phyloP scores from a whole-genome alignment of 2,113 vertebrate species.

The Columba livia region DNA sequence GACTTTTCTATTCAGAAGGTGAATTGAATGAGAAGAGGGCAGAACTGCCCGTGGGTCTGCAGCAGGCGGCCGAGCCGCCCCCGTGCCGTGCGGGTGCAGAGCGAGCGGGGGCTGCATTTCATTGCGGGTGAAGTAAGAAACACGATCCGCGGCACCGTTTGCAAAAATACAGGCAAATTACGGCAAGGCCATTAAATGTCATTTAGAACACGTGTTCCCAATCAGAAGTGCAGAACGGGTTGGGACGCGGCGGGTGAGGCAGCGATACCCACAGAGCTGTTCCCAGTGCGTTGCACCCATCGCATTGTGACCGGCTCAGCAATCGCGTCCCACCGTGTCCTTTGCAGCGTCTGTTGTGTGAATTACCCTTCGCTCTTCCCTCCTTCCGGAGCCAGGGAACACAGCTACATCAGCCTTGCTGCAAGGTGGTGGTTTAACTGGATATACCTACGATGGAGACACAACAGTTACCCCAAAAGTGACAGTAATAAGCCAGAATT shows the following conservation, averaged over 20 bases:
- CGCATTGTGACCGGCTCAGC: neutral
- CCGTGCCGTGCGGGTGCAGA: neutral
- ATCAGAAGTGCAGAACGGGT: neutral
- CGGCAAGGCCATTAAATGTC: neutral
- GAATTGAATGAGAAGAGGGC: neutral
- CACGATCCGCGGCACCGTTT: neutral
- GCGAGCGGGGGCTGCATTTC: neutral
- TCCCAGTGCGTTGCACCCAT: neutral
- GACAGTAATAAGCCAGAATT: neutral
- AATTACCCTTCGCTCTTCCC: neutral
- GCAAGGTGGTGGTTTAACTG: neutral
- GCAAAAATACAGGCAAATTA: neutral
- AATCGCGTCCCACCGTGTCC: fast-evolving
- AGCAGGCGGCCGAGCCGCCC: neutral
- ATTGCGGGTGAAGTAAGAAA: neutral
- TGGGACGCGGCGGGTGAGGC: neutral
- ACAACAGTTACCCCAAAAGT: neutral
- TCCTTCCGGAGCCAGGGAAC: neutral
- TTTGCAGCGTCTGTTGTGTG: neutral
- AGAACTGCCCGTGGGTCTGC: neutral
- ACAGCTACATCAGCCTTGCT: neutral
- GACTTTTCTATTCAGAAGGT: neutral
- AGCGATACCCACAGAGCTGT: neutral
- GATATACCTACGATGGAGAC: neutral
- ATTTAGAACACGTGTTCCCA: neutral